A percentile compares a stretch with the other conserved stretches of the same genome.
These are phyloP conservation scores for Melanostoma scalare DNA, from an alignment of 2,888 invertebrate species.

Conservation along the genomic window DNA sequence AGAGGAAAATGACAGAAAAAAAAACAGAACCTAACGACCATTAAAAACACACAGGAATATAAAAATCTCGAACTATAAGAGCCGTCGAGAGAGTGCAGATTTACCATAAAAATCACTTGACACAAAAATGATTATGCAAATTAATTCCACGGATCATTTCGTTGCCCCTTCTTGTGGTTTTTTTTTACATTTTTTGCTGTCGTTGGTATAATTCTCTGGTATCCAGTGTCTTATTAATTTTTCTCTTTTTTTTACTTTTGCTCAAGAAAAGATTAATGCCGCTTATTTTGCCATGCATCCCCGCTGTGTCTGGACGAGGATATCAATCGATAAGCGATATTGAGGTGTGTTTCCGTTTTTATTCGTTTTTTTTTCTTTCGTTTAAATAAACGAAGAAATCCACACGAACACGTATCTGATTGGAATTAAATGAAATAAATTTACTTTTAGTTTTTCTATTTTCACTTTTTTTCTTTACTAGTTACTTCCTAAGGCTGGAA, in stretches of 20 bases:
- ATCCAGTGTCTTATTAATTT: constrained; percentile 40
- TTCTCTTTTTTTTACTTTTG: constrained; percentile 9
- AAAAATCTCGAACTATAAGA: constrained; percentile 16
- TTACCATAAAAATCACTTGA: constrained; percentile 61
- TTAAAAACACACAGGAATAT: constrained; percentile 12
- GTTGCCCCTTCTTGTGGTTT: constrained; percentile 3
- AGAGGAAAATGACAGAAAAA: neutral
- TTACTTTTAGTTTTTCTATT: constrained; percentile 30
- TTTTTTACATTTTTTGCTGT: constrained; percentile 17
- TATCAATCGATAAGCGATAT: constrained; percentile 58
- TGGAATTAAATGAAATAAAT: constrained; percentile 64
- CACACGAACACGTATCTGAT: constrained; percentile 42
- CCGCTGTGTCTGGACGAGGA: constrained; percentile 40
- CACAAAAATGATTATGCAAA: constrained; percentile 70
- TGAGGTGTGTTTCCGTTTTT: constrained; percentile 68
- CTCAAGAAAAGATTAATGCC: constrained; percentile 39
- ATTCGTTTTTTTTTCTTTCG: constrained; percentile 29
- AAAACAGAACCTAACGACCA: constrained; percentile 12
- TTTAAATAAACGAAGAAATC: constrained; percentile 54
- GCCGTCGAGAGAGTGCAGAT: constrained; percentile 27
- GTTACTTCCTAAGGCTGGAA: constrained; percentile 19
- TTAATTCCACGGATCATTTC: constrained; percentile 52
- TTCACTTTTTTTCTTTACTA: constrained; percentile 1
- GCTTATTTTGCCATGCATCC: constrained; percentile 15
- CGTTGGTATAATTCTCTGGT: constrained; percentile 5